Evolutionary conservation across 2,797 vertebrate species (phyloP), one percentile per base, ranked within the genome.

Genomic region (Schizopygopsis malacanthus): DNA sequence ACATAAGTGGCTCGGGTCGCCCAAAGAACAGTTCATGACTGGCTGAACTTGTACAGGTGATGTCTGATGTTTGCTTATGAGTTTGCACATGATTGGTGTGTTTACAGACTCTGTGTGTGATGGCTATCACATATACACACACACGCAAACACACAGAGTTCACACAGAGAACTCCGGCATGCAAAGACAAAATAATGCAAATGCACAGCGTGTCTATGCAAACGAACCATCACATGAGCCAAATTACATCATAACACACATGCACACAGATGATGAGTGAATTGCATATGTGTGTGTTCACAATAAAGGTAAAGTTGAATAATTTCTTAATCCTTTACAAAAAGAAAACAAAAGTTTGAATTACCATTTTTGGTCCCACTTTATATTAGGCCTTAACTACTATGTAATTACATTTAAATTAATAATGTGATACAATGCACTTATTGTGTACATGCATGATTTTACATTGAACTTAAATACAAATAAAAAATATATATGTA

Each of bases 181-280:
- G 80, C 83, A 82, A 86, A 87, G 79, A 69, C 47, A 41, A 78
- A 80, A 59, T 28, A 73, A 85, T 84, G 87, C 72, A 85, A 89
- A 87, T 47, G 15, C n/a, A 82, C 37, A 45, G 41, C 72, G 47
- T 84, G 43, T 72, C 65, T 82, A 87, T 83, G 83, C 81, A 87
- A 87, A 85, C 15, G 0, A 39, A 28, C 41, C 52, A 63, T 84
- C 71, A 86, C n/a, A 81, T 43, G 45, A 73, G 20, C 41, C 22
- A 43, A 47, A 61, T 77, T 2, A 69, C 25, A n/a, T 22, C 25
- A 88, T 90, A 76, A 52, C 85, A 52, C 75, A 76, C 56, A 79
- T 50, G n/a, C 71, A 80, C 56, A 79, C 25, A 37, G 37, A 37
- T 8, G 28, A 37, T 33, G 28, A 65, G 63, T 65, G 6, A 16